phyloP scores from a whole-genome alignment of 2,888 invertebrate species.

The Lagria hirta region DNA sequence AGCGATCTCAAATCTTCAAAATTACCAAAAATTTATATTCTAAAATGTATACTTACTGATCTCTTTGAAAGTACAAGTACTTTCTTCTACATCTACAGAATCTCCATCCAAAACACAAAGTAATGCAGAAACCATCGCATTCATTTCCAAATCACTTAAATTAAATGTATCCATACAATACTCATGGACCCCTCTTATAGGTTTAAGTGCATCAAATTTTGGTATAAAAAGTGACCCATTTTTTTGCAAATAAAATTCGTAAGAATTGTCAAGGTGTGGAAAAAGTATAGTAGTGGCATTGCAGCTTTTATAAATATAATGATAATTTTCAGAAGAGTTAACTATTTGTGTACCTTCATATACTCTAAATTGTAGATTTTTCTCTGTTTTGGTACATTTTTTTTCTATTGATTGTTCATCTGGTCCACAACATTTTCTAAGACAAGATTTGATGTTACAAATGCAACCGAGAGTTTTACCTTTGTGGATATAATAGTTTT shows the following conservation, averaged over 20 bases:
- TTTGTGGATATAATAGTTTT: constrained; percentile 9
- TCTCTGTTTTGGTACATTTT: constrained; percentile 7
- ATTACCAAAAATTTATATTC: no score
- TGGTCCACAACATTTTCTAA: constrained; percentile 13
- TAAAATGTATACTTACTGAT: no score
- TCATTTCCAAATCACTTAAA: constrained; percentile 2
- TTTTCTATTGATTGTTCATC: constrained; percentile 4
- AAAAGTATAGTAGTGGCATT: constrained; percentile 10
- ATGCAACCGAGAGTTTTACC: constrained; percentile 8
- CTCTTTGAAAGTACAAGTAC: no score
- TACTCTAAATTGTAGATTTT: constrained; percentile 1
- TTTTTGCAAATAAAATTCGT: constrained; percentile 28
- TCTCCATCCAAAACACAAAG: constrained; percentile 4
- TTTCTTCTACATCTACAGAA: neutral
- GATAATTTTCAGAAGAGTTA: constrained; percentile 1
- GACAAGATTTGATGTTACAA: constrained; percentile 13
- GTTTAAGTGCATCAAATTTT: constrained; percentile 1
- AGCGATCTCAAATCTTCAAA: no score
- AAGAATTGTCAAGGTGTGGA: constrained; percentile 7
- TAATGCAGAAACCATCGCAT: constrained; percentile 5
- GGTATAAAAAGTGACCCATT: constrained; percentile 30
- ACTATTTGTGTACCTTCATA: constrained; percentile 1
- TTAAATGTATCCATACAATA: constrained; percentile 31
- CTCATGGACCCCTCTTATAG: constrained; percentile 14
- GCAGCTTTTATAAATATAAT: constrained; percentile 8